phyloP scores from a whole-genome alignment of 2,797 vertebrate genomes.

The Pygocentrus nattereri region DNA sequence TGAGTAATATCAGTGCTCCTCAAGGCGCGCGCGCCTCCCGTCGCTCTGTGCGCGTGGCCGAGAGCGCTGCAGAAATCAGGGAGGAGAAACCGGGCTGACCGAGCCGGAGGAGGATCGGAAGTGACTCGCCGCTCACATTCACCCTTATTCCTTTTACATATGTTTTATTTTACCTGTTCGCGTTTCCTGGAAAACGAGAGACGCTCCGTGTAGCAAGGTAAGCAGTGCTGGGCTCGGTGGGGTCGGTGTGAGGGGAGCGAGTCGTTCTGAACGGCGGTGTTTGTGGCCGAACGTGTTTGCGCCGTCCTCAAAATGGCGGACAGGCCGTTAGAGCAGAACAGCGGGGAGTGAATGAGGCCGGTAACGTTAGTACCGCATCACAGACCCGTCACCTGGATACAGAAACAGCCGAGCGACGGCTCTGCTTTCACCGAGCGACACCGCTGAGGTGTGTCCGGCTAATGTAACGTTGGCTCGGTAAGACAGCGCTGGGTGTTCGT shows the following conservation, averaged over 20 bases:
- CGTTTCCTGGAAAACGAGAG: slow-evolving; percentile 19
- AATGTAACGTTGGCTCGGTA: not conserved
- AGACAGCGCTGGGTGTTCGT: not conserved
- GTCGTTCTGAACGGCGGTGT: slow-evolving; percentile 74
- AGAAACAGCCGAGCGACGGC: not conserved
- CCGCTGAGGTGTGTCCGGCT: not conserved
- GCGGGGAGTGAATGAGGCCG: slow-evolving; percentile 61
- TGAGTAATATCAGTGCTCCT: slow-evolving; percentile 12
- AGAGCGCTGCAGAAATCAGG: slow-evolving; percentile 74
- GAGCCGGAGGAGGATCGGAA: slow-evolving; percentile 72
- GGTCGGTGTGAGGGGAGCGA: slow-evolving; percentile 2
- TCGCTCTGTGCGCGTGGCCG: slow-evolving; percentile 74
- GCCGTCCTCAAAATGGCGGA: slow-evolving; percentile 95
- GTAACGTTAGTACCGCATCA: not conserved
- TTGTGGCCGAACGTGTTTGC: slow-evolving; percentile 81
- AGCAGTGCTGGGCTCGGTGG: slow-evolving; percentile 3
- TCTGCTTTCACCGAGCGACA: not conserved
- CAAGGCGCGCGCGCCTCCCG: slow-evolving; percentile 45
- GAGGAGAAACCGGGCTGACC: slow-evolving; percentile 74
- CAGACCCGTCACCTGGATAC: not conserved
- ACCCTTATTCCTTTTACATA: not conserved
- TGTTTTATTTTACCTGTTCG: slow-evolving; percentile 28
- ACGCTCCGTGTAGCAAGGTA: slow-evolving; percentile 48
- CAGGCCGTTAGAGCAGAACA: slow-evolving; percentile 82
- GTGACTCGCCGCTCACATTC: slow-evolving; percentile 56